Conservation (phyloP, 1,140 invertebrate genomes). For the Oryctes rhinoceros region DNA sequence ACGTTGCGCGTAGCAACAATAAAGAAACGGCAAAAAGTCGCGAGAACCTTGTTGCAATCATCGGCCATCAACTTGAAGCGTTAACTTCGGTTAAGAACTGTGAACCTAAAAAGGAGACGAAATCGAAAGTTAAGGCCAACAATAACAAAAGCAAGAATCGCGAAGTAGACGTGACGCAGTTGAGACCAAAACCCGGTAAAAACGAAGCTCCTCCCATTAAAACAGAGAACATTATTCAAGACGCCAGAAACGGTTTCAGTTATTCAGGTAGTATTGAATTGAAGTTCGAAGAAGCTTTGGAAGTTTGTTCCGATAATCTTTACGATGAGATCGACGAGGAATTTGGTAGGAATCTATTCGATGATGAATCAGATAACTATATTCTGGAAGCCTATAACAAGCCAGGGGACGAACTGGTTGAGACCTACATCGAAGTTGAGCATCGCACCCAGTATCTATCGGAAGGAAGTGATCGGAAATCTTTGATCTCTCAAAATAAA, state of each 20-base stretch:
- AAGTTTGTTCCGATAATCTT: constrained; percentile 6
- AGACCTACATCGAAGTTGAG: constrained; percentile 33
- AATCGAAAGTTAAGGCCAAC: neutral
- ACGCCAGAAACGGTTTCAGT: neutral
- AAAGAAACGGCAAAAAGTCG: neutral
- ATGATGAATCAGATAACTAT: constrained; percentile 6
- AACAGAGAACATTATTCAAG: constrained; percentile 15
- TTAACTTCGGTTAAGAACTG: neutral
- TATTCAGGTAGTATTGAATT: constrained; percentile 24
- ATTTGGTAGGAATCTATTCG: constrained; percentile 38
- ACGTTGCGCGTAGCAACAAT: neutral
- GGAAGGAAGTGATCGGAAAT: too few relatives aligned
- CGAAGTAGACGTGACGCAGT: neutral
- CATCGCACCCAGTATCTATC: neutral
- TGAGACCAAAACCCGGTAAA: neutral
- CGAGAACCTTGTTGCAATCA: neutral
- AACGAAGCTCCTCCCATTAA: neutral
- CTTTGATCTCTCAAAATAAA: neutral
- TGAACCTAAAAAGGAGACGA: neutral
- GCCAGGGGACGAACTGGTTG: constrained; percentile 40
- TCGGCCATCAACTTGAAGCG: neutral
- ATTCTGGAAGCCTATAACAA: constrained; percentile 44
- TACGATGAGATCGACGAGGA: constrained; percentile 33
- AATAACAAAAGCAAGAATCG: neutral
- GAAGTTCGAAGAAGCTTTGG: constrained; percentile 18